phyloP scores from a whole-genome alignment of 2,888 invertebrate genomes.

The Ephialtes manifestator region DNA sequence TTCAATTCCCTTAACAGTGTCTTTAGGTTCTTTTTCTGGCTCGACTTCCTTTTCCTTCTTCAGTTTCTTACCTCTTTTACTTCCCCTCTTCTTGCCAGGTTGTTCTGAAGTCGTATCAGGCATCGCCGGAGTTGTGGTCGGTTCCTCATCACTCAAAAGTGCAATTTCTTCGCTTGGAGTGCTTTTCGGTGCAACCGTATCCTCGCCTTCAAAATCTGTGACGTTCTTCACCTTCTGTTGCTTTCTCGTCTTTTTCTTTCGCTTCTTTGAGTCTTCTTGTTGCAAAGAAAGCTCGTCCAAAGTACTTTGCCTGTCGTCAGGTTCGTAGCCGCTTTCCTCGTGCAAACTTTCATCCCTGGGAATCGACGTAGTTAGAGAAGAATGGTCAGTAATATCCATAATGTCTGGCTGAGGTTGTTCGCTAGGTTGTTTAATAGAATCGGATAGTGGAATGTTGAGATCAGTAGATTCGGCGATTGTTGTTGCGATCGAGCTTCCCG shows the following conservation, averaged over 20 bases:
- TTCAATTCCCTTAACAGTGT: slow-evolving; percentile 78
- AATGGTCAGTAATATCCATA: slow-evolving; percentile 73
- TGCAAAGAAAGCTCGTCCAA: slow-evolving; percentile 86
- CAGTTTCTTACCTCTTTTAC: slow-evolving; percentile 86
- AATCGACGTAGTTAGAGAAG: slow-evolving; percentile 72
- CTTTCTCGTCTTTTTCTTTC: slow-evolving; percentile 86
- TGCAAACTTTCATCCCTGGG: slow-evolving; percentile 85
- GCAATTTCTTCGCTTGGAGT: slow-evolving; percentile 82
- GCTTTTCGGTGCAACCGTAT: slow-evolving; percentile 85
- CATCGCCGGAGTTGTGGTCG: not conserved
- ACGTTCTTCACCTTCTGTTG: slow-evolving; percentile 87
- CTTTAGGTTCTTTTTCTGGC: not conserved
- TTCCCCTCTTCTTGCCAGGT: slow-evolving; percentile 78
- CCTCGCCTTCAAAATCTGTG: slow-evolving; percentile 86
- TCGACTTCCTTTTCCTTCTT: slow-evolving; percentile 83
- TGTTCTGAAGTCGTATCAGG: slow-evolving; percentile 80
- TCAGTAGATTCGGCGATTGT: slow-evolving; percentile 88
- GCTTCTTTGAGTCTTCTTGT: slow-evolving; percentile 85
- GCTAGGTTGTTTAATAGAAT: slow-evolving; percentile 87
- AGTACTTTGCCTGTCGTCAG: slow-evolving; percentile 90
- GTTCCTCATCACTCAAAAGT: slow-evolving; percentile 81
- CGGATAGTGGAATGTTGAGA: slow-evolving; percentile 87
- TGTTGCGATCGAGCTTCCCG: slow-evolving; percentile 82
- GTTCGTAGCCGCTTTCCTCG: slow-evolving; percentile 89
- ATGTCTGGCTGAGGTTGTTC: slow-evolving; percentile 85